Evolutionary conservation across 2,797 vertebrate genomes (phyloP).

Genomic region (Garrulus glandarius): DNA sequence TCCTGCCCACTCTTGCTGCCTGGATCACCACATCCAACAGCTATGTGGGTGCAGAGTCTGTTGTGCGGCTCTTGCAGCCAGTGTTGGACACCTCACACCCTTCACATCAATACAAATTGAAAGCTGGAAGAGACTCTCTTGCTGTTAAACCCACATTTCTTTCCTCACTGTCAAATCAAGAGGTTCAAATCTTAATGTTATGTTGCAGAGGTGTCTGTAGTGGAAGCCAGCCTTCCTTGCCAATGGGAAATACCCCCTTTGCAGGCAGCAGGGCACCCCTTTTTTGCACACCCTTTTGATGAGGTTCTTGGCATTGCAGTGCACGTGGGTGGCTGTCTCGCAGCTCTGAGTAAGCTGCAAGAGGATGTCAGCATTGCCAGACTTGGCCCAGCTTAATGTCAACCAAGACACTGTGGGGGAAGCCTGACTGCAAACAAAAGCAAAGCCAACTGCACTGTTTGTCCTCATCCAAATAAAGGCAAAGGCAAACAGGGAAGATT

Average conservation of each 20-base stretch:
- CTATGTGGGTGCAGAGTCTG: rapidly evolving
- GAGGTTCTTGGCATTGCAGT: neutral
- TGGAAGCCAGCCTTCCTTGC: neutral
- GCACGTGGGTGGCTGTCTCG: neutral
- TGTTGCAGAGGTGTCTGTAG: neutral
- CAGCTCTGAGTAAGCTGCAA: constrained; percentile 5
- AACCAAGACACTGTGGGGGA: neutral
- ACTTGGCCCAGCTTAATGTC: constrained; percentile 19
- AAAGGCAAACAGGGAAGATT: neutral
- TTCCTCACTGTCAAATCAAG: neutral
- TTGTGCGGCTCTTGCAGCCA: neutral
- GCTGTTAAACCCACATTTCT: neutral
- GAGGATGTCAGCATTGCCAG: constrained; percentile 20
- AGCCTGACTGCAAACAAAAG: constrained; percentile 21
- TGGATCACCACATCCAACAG: neutral
- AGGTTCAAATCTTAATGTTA: neutral
- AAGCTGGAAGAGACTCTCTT: neutral
- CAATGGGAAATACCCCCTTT: neutral
- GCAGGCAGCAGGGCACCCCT: neutral
- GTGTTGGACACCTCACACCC: neutral
- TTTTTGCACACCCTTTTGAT: neutral
- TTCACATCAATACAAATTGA: neutral
- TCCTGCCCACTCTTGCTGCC: neutral
- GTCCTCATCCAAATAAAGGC: neutral
- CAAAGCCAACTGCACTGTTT: neutral